Percentiles rank a stretch among this genome's conserved stretches.
phyloP scores from a whole-genome alignment of 2,113 vertebrate genomes.

The Myotis yumanensis region DNA sequence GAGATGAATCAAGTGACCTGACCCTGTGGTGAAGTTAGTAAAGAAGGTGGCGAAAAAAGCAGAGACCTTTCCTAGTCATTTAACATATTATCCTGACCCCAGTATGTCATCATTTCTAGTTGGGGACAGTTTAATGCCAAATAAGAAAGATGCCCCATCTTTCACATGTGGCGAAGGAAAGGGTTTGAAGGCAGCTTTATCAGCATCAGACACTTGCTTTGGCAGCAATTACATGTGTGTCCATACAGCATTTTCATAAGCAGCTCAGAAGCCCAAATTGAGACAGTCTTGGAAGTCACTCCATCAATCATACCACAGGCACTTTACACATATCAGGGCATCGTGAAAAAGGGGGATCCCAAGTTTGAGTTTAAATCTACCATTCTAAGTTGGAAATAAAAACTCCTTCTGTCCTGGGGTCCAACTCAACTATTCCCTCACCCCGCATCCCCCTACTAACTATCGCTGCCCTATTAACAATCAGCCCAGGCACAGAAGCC shows the following conservation, averaged over 20 bases:
- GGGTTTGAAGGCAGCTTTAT: constrained; percentile 38
- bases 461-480: neutral
- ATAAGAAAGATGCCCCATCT: neutral
- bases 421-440: neutral
- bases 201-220: constrained; percentile 9
- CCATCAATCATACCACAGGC: neutral
- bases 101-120: neutral
- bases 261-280: neutral
- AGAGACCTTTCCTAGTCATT: neutral
- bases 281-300: neutral
- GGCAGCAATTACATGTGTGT: neutral
- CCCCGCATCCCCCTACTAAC: neutral
- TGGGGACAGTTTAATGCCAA: neutral
- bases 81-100: neutral
- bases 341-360: neutral
- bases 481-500: no score
- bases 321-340: neutral
- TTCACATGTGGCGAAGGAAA: neutral
- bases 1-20: neutral
- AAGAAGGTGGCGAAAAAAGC: neutral
- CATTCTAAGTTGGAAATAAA: neutral
- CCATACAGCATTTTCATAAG: constrained; percentile 38
- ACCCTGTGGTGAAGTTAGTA: neutral
- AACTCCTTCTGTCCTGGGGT: neutral
- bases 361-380: constrained; percentile 5